A percentile compares a stretch with the other conserved stretches of the same genome.
These are phyloP conservation scores for Austrofundulus limnaeus DNA, from an alignment of 2,113 vertebrate species.

Conservation along the genomic window DNA sequence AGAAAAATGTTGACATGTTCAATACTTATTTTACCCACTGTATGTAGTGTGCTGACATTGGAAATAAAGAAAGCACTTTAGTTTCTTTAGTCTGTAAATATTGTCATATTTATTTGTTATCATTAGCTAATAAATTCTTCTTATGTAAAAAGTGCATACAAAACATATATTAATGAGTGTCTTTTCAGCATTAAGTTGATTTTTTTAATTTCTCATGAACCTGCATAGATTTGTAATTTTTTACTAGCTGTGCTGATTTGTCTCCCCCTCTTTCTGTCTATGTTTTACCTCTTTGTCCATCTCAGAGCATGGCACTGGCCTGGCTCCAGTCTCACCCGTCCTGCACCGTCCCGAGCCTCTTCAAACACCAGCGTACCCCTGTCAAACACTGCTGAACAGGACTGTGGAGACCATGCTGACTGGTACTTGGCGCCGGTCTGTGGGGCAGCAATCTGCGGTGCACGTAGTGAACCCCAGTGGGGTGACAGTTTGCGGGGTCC, in stretches of 20 bases:
- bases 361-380: constrained; percentile 5
- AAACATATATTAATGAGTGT: not conserved
- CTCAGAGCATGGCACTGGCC: constrained; percentile 73
- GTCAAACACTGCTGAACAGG: constrained; percentile 49
- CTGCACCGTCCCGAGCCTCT: constrained; percentile 14
- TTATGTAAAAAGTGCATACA: too few species aligned
- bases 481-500: constrained; percentile 60
- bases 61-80: not conserved
- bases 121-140: not conserved
- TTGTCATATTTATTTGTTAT: fast-evolving
- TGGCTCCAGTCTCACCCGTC: constrained; percentile 45
- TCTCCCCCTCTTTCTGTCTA: not conserved
- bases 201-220: constrained; percentile 24
- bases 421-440: constrained; percentile 74
- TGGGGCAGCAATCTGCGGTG: constrained; percentile 33
- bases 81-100: not conserved
- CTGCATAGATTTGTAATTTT: constrained; percentile 11
- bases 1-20: too few species aligned
- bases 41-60: not conserved
- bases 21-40: too few species aligned
- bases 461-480: constrained; percentile 31
- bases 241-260: constrained; percentile 24
- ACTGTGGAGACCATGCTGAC: constrained; percentile 78
- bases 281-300: constrained; percentile 9
- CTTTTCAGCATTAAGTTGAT: constrained; percentile 37